Evolutionary conservation across 2,113 vertebrate genomes (phyloP).

Genomic region (Telmatochromis sp.): DNA sequence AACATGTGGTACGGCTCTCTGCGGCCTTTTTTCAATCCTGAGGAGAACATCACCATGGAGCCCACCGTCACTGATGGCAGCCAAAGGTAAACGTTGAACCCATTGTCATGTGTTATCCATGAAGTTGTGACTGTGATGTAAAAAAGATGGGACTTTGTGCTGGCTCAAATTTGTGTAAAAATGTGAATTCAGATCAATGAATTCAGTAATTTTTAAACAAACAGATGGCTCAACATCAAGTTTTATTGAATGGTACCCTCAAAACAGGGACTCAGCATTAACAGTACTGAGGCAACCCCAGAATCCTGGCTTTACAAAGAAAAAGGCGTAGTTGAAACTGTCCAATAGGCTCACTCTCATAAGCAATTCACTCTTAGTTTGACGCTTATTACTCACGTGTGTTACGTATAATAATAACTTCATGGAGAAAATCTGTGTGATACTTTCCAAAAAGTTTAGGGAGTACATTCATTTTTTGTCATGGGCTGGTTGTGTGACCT

Average conservation of each 20-base stretch:
- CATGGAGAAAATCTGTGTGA: neutral
- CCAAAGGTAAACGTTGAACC: conserved; percentile 65
- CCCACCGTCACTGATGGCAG: conserved; percentile 51
- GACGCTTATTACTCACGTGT: neutral
- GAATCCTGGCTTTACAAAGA: neutral
- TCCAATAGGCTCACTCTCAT: neutral
- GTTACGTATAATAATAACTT: neutral
- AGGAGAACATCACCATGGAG: conserved; percentile 38
- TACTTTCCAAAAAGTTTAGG: neutral
- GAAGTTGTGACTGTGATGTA: neutral
- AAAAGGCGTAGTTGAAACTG: neutral
- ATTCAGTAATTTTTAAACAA: neutral
- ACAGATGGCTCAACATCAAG: neutral
- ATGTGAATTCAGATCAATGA: neutral
- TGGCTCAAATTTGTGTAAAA: neutral
- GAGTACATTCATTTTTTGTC: neutral
- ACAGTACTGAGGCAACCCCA: neutral
- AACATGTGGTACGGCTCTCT: conserved; percentile 83
- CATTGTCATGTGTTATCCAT: neutral
- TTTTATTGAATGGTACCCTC: neutral
- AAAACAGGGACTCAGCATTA: neutral
- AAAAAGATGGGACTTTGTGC: neutral
- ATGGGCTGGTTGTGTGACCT: neutral
- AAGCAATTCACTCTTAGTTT: neutral
- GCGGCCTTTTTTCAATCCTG: conserved; percentile 53